These are phyloP conservation scores for Romanogobio albipinnatus DNA, from an alignment of 2,113 vertebrate genomes.

Conservation along the genomic window DNA sequence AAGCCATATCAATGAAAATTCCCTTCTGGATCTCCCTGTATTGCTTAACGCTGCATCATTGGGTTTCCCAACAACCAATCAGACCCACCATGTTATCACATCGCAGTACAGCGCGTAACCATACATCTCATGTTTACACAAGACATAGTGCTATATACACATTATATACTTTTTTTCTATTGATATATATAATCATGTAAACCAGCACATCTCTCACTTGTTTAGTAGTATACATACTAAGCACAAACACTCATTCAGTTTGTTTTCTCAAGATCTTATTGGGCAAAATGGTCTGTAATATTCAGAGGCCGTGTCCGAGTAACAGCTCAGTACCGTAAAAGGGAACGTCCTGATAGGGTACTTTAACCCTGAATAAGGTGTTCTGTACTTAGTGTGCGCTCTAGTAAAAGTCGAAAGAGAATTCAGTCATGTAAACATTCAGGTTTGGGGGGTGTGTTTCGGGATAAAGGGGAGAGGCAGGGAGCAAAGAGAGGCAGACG, in stretches of 20 bases:
- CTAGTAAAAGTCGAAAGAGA: conserved; percentile 76
- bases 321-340: conserved; percentile 53
- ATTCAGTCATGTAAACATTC: conserved; percentile 84
- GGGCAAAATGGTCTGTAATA: conserved; percentile 10
- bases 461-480: conserved; percentile 60
- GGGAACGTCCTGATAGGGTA: conserved; percentile 56
- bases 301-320: conserved; percentile 2
- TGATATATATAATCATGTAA: conserved; percentile 77
- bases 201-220: conserved; percentile 79
- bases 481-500: conserved; percentile 34
- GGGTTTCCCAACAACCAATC: conserved; percentile 58
- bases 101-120: conserved; percentile 64
- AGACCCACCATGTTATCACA: conserved; percentile 53
- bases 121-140: conserved; percentile 75
- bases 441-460: conserved; percentile 72
- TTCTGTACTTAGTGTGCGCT: conserved; percentile 78
- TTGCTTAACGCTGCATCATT: conserved; percentile 58
- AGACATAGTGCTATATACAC: conserved; percentile 82
- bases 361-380: conserved; percentile 76
- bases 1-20: conserved; percentile 59
- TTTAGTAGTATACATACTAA: conserved; percentile 79
- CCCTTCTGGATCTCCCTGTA: conserved; percentile 69
- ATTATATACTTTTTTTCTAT: conserved; percentile 71
- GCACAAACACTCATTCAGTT: conserved; percentile 75
- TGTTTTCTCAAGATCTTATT: conserved; percentile 13